Base-by-base conservation (phyloP, 2,797 vertebrate species). In the Chloroceryle amazona region DNA sequence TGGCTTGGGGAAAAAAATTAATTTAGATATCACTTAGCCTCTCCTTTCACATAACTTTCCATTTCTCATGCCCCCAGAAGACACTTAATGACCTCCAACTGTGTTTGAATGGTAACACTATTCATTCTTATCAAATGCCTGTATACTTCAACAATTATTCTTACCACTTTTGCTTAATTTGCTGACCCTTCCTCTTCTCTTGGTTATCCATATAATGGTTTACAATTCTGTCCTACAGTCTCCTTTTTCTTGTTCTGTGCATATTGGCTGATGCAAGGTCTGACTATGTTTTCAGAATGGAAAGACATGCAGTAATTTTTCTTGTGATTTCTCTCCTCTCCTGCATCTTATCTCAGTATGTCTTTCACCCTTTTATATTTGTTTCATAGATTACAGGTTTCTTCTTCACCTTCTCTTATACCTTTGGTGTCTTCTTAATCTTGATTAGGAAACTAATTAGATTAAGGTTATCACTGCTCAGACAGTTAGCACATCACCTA, bases 381-480 rank as follows among this genome's bases (percentile, higher is more conserved):
- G 68, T 89, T 91, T 44, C 71, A 90, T 31, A 39, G 52, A 91
- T 72, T 75, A 63, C 68, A 79, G 28, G n/a, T 68, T 95, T 93
- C 90, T 68, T 88, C 65, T 81, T 81, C 74, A 68, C 67, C 46
- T 79, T 84, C 37, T 80, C 74, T 91, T 41, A 67, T 3, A 37
- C 16, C 21, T 81, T 65, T 78, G 28, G 18, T 70, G 25, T 90
- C 68, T 46, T 86, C 72, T 86, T 94, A 81, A 90, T 90, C 93
- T 94, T 83, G 52, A 95, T 86, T 71, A 94, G 66, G 49, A 81
- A 94, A 46, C 37, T n/a, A 61, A 80, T 74, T 71, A 33, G 68
- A 78, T 88, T 83, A 93, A 87, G 72, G 41, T 90, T 91, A 78
- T 80, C 66, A 61, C 58, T 91, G 52, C 65, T 89, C 74, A 91